These are phyloP conservation scores for Callithrix jacchus DNA, from an alignment of 2,113 vertebrate genomes.

Conservation along the genomic window DNA sequence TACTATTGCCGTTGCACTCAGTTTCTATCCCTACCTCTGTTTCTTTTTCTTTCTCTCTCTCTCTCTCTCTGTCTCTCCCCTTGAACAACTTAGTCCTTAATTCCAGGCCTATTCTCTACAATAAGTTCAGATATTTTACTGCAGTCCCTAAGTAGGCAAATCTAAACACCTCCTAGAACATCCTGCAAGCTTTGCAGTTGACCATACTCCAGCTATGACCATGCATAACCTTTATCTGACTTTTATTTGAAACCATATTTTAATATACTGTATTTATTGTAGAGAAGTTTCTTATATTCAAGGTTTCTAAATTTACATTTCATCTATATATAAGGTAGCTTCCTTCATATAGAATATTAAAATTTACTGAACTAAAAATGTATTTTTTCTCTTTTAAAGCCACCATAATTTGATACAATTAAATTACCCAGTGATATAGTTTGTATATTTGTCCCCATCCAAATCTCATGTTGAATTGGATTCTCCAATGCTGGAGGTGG, in stretches of 20 bases:
- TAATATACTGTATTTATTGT: neutral
- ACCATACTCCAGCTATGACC: neutral
- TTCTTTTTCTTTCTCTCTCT: neutral
- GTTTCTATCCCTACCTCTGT: neutral
- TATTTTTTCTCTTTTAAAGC: constrained; percentile 37
- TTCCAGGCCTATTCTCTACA: neutral
- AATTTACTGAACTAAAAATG: neutral
- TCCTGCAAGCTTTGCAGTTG: neutral
- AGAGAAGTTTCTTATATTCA: neutral
- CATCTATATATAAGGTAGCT: neutral
- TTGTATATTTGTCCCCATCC: too few relatives aligned
- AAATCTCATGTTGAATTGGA: too few relatives aligned
- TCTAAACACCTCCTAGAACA: neutral
- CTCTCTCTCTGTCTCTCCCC: neutral
- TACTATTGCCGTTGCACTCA: neutral
- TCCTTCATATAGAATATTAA: neutral
- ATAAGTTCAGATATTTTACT: neutral
- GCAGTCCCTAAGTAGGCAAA: neutral
- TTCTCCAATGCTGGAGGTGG: too few relatives aligned
- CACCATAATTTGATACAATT: neutral
- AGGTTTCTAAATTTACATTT: neutral
- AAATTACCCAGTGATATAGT: neutral
- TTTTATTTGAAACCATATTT: neutral
- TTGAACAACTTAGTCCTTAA: neutral
- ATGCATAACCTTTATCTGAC: neutral